These are phyloP conservation scores for Callosobruchus maculatus DNA, from an alignment of 2,888 invertebrate genomes.

Conservation along the genomic window DNA sequence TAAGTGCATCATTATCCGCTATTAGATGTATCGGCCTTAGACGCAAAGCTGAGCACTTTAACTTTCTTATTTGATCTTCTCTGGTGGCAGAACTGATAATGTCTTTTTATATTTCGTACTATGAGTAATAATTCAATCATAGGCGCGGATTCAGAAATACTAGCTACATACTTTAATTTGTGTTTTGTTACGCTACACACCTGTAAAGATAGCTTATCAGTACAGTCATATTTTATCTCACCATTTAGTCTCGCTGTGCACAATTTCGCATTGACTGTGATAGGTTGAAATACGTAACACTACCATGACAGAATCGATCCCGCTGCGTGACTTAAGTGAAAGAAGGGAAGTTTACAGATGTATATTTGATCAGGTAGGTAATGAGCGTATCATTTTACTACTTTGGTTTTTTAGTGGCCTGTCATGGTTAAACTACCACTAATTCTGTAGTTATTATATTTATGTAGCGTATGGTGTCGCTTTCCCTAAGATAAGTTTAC, in stretches of 20 bases:
- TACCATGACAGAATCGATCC: neutral
- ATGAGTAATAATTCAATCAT: neutral
- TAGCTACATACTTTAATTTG: neutral
- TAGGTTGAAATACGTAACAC: neutral
- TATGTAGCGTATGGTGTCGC: too few relatives aligned
- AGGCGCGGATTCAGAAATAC: neutral
- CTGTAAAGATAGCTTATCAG: neutral
- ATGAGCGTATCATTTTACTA: neutral
- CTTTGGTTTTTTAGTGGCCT: neutral
- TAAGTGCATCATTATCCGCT: too few relatives aligned
- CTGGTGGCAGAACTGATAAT: neutral
- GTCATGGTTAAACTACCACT: too few relatives aligned
- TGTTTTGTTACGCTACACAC: neutral
- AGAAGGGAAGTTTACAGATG: neutral
- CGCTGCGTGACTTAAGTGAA: neutral
- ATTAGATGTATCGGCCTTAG: neutral
- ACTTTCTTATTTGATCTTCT: too few relatives aligned
- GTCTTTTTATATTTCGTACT: neutral
- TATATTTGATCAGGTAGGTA: constrained; percentile 8
- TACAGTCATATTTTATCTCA: neutral
- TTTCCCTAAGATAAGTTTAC: too few relatives aligned
- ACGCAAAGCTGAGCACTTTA: neutral
- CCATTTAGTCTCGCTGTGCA: neutral
- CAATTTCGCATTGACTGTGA: neutral
- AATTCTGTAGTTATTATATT: too few relatives aligned